Percentiles rank a stretch among this genome's conserved stretches.
Evolutionary conservation across 2,797 vertebrate species (phyloP).

Genomic region (Delichon dasypus): DNA sequence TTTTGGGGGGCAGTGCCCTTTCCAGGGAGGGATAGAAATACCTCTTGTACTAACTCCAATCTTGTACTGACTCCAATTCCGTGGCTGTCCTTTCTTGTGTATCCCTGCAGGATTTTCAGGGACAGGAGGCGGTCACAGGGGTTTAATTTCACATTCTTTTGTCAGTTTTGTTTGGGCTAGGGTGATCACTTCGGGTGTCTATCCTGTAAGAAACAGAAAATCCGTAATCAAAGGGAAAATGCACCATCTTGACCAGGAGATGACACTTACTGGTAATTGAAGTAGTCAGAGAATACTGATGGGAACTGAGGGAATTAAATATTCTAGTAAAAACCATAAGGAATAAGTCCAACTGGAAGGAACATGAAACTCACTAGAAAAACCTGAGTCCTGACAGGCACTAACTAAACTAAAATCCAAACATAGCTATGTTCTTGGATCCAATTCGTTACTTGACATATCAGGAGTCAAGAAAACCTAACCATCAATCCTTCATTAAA

Average conservation of each 20-base stretch:
- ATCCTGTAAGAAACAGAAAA: background rate
- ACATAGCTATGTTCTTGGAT: background rate
- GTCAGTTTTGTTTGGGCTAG: background rate
- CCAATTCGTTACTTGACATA: background rate
- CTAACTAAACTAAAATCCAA: background rate
- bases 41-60: background rate
- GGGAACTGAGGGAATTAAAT: background rate
- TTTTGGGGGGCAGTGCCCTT: background rate
- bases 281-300: background rate
- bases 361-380: background rate
- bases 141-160: background rate
- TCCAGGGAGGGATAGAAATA: background rate
- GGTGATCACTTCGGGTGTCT: background rate
- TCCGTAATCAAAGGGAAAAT: background rate
- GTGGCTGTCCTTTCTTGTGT: background rate
- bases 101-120: background rate
- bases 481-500: background rate
- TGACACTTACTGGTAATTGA: background rate
- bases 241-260: background rate
- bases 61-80: background rate
- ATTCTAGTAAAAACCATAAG: background rate
- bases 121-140: background rate
- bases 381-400: background rate
- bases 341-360: background rate
- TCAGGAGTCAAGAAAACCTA: background rate